Base-by-base conservation (phyloP, 2,113 vertebrate species). In the Lasiurus cinereus region DNA sequence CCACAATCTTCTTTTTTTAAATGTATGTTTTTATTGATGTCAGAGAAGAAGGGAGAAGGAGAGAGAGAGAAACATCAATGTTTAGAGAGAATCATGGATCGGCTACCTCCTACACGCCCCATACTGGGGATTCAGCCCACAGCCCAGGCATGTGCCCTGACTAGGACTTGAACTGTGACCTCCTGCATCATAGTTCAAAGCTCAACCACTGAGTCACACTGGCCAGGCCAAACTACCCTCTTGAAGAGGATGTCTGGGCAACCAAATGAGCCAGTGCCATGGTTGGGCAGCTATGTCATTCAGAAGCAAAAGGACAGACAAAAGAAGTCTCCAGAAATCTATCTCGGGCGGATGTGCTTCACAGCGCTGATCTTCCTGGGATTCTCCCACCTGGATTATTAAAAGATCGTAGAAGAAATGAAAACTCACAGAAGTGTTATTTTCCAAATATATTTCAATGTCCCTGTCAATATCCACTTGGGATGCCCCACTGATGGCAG, bases 391-490 rank as follows among this genome's bases (percentile, higher is more conserved):
- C 88, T 46, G 69, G 39, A 31, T 62, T 64, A 84, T 36, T 31
- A 92, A 93, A 43, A 96, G 86, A 90, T 95, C 59, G 11, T 29
- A 56, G 59, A 80, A 91, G 48, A 90, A 54, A 93, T 22, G 29
- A 95, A 48, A 95, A 72, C 8, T 11, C 94, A 54, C 33, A 39
- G 22, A 76, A 86, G 4, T 92, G 84, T 46, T 33, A 12, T 87
- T 72, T 76, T 56, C 24, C 73, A 97, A 95, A 97, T 84, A 93
- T 95, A 87, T 93, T 95, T 97, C 79, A 52, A 88, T 88, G 96
- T 94, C 93, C 97, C 96, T 96, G 62, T 92, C 92, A 97, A 88
- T 84, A 97, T 94, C 92, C 97, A 97, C 86, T 83, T 94, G 95
- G 94, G 95, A 97, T 74, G 79, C 18, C 73, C 95, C 76, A 97